These are phyloP conservation scores for Paramacrobiotus metropolitanus DNA, from an alignment of 1,140 invertebrate genomes.

Conservation along the genomic window DNA sequence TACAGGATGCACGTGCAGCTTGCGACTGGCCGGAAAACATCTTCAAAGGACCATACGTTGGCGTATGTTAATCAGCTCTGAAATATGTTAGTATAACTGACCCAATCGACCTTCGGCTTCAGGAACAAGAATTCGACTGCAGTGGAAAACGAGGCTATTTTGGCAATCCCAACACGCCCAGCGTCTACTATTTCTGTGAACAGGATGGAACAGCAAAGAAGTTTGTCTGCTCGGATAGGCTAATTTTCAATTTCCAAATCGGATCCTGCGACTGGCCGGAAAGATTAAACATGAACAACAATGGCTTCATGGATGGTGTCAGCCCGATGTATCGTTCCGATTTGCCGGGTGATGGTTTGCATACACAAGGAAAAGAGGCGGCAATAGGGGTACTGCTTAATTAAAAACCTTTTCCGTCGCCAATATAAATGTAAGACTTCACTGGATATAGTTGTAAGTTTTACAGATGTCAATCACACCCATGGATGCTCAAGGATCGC, in stretches of 20 bases:
- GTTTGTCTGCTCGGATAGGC: not conserved
- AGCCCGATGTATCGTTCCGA: not conserved
- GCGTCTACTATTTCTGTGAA: not conserved
- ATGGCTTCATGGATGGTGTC: not conserved
- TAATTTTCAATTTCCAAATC: slow-evolving; percentile 2
- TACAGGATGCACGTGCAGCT: not conserved
- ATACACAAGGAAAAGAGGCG: not conserved
- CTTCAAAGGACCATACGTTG: not conserved
- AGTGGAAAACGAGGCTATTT: not conserved
- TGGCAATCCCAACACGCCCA: not conserved
- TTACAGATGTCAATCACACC: not conserved
- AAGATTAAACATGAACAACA: not conserved
- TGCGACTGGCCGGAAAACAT: slow-evolving; percentile 5
- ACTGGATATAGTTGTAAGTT: not conserved
- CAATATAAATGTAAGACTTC: not conserved
- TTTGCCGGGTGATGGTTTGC: too few relatives aligned
- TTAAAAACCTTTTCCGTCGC: not conserved
- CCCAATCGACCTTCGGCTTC: not conserved
- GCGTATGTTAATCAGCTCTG: not conserved
- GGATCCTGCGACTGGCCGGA: not conserved
- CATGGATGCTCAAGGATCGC: not conserved
- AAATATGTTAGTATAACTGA: not conserved
- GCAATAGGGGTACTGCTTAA: not conserved
- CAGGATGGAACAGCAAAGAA: slow-evolving; percentile 1
- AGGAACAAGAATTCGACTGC: not conserved